phyloP scores from a whole-genome alignment of 1,140 invertebrate species.

The Drosophila leontia region DNA sequence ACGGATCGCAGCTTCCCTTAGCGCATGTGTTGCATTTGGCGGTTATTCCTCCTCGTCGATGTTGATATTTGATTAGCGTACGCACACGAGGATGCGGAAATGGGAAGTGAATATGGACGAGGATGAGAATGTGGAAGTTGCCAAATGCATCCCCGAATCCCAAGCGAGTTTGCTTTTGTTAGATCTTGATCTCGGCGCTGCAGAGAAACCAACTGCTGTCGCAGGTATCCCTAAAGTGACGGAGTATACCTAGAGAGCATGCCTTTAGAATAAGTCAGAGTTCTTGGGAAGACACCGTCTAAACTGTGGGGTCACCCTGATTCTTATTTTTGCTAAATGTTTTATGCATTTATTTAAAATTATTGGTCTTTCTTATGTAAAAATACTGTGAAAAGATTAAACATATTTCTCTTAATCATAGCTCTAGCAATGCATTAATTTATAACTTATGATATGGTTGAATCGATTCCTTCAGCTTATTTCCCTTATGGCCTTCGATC shows the following conservation, averaged over 20 bases:
- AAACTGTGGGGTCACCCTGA: not conserved
- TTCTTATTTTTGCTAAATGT: not conserved
- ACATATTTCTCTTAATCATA: not conserved
- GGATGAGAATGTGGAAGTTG: slow-evolving; percentile 44
- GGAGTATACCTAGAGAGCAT: not conserved
- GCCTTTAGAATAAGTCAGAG: slow-evolving; percentile 8
- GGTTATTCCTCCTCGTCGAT: slow-evolving; percentile 55
- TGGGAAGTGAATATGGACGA: slow-evolving; percentile 28
- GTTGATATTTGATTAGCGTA: slow-evolving; percentile 74
- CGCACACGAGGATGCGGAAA: slow-evolving; percentile 42
- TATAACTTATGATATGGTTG: not conserved
- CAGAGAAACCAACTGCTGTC: slow-evolving; percentile 46
- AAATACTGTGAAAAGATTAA: not conserved
- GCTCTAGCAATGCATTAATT: not conserved
- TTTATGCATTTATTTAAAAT: not conserved
- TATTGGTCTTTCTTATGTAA: not conserved
- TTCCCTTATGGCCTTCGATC: slow-evolving; percentile 16
- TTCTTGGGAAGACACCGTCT: not conserved
- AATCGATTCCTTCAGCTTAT: slow-evolving; percentile 16
- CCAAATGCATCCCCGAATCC: slow-evolving; percentile 42
- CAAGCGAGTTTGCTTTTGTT: slow-evolving; percentile 51
- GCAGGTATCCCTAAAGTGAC: slow-evolving; percentile 53
- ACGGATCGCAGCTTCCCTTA: slow-evolving; percentile 57
- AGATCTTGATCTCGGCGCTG: slow-evolving; percentile 59
- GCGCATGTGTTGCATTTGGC: slow-evolving; percentile 73